Percentiles rank a stretch among this genome's conserved stretches.
Conservation (phyloP, 2,797 vertebrate genomes). For the Aotus griseimembra region DNA sequence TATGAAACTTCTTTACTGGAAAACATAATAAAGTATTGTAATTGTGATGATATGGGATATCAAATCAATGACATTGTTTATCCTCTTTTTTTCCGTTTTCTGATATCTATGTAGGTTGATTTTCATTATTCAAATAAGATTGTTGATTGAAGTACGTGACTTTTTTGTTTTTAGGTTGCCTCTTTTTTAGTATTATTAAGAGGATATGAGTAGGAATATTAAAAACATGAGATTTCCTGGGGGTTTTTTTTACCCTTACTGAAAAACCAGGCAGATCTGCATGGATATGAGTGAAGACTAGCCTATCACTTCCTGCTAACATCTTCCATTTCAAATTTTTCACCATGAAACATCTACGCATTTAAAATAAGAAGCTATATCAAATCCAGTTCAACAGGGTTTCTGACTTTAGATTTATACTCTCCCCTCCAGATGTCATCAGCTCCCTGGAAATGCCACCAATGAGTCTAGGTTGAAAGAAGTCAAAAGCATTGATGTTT, state of each 20-base stretch:
- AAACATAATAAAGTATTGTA: not conserved
- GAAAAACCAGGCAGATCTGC: not conserved
- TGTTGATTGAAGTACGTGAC: not conserved
- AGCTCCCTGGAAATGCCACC: conserved; percentile 32
- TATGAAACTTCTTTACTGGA: conserved; percentile 7
- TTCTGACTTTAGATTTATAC: conserved; percentile 18
- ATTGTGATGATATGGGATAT: not conserved
- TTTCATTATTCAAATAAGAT: not conserved
- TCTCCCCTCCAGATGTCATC: not conserved
- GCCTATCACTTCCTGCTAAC: not conserved
- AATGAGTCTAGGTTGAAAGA: conserved; percentile 30
- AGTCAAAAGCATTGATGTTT: conserved; percentile 45
- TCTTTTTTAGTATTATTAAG: not conserved
- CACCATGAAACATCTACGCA: not conserved
- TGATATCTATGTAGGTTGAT: not conserved
- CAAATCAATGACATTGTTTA: not conserved
- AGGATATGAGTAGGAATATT: not conserved
- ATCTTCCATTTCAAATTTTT: conserved; percentile 24
- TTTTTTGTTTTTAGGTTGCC: not conserved
- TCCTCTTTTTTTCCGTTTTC: not conserved
- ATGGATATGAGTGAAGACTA: not conserved
- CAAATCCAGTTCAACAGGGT: not conserved
- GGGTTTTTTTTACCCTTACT: not conserved
- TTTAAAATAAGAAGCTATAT: conserved; percentile 23
- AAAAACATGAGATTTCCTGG: conserved; percentile 20